These are phyloP conservation scores for Hypolimnas misippus DNA, from an alignment of 2,888 invertebrate genomes.

Conservation along the genomic window DNA sequence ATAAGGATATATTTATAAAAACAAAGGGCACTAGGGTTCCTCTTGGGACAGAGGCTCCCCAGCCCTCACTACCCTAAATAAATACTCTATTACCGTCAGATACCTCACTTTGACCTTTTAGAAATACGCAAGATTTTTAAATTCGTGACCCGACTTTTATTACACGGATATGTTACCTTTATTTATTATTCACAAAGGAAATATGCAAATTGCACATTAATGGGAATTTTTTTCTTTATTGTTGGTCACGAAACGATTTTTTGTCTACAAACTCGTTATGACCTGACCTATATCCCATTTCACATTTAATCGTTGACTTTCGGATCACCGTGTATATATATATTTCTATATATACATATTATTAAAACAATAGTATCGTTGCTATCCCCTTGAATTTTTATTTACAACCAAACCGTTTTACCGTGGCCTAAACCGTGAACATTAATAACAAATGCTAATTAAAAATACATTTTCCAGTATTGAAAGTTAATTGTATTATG, in stretches of 20 bases:
- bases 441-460: no score
- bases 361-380: no score
- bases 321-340: no score
- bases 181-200: conserved; percentile 42
- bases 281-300: no score
- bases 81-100: conserved; percentile 40
- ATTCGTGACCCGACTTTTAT: conserved; percentile 19
- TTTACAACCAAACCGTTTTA: no score
- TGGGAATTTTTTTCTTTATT: background rate
- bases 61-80: conserved; percentile 35
- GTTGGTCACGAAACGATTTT: background rate
- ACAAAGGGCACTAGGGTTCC: conserved; percentile 34
- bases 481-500: no score
- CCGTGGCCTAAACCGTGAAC: no score
- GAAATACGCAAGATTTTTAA: conserved; percentile 29
- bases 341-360: no score
- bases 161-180: conserved; percentile 13
- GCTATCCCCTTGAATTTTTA: no score
- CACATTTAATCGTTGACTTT: no score
- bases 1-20: conserved; percentile 28
- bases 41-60: conserved; percentile 31
- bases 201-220: conserved; percentile 49
- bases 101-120: conserved; percentile 37
- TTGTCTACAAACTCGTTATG: no score
- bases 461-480: no score